Evolutionary conservation across 1,140 invertebrate genomes (phyloP).

Genomic region (Diploscapter pachys): DNA sequence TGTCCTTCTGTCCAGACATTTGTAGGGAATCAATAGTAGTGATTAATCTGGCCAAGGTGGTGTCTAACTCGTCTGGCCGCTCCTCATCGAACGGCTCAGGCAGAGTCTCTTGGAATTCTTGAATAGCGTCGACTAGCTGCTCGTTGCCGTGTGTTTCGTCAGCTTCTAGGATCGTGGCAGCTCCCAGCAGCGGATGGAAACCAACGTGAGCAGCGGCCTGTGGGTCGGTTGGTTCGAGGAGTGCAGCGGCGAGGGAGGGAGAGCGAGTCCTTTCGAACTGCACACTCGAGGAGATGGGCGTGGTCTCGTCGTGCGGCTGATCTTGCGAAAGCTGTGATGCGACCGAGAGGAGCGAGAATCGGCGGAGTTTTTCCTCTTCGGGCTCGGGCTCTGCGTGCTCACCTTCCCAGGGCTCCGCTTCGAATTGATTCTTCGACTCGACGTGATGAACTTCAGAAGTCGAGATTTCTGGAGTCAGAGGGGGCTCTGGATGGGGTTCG

Average conservation of each 20-base stretch:
- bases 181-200: conserved; percentile 26
- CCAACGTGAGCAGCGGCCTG: conserved; percentile 29
- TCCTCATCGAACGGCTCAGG: conserved; percentile 16
- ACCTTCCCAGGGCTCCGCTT: conserved; percentile 38
- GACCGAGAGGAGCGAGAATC: conserved; percentile 9
- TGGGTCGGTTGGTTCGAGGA: conserved; percentile 24
- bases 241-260: conserved; percentile 35
- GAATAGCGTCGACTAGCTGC: no score
- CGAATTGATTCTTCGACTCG: conserved; percentile 33
- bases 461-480: conserved; percentile 4
- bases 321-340: not conserved
- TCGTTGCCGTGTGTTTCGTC: conserved; percentile 28
- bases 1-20: conserved; percentile 36
- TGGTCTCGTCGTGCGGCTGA: conserved; percentile 17
- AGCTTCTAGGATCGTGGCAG: conserved; percentile 21
- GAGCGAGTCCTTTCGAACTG: conserved; percentile 38
- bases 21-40: conserved; percentile 35
- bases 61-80: conserved; percentile 17
- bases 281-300: conserved; percentile 27
- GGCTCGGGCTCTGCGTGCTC: conserved; percentile 37
- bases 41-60: conserved; percentile 28
- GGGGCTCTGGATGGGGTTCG: not conserved
- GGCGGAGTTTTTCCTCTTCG: conserved; percentile 16
- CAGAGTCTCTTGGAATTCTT: not conserved
- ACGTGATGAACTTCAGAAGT: conserved; percentile 25